Evolutionary conservation across 2,888 invertebrate genomes (phyloP).

Genomic region (Eristalis intricaria): DNA sequence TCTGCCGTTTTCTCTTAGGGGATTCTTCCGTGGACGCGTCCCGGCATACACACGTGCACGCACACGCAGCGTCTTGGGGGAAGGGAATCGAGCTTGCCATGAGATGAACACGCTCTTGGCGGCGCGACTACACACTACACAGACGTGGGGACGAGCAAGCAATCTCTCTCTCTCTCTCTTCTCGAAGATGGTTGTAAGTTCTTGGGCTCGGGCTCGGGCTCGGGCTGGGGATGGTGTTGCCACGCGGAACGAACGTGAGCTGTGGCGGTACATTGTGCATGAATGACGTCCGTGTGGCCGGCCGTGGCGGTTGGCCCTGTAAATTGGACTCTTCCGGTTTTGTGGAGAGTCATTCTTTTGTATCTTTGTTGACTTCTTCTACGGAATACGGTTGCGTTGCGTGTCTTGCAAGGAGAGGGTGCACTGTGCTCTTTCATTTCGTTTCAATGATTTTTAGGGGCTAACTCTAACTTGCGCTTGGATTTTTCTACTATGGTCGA

Average conservation of each 20-base stretch:
- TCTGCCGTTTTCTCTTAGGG: slow-evolving; percentile 47
- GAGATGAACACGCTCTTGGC: slow-evolving; percentile 78
- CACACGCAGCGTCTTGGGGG: slow-evolving; percentile 18
- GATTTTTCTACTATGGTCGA: slow-evolving; percentile 8
- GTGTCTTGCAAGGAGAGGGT: slow-evolving; percentile 6
- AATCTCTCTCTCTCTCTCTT: background rate
- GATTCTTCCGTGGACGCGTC: slow-evolving; percentile 38
- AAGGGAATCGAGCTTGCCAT: slow-evolving; percentile 73
- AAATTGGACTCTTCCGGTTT: slow-evolving; percentile 41
- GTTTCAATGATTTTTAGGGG: slow-evolving; percentile 1
- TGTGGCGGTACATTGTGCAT: slow-evolving; percentile 3
- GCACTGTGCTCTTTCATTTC: background rate
- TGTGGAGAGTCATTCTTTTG: slow-evolving; percentile 1
- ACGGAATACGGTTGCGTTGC: slow-evolving; percentile 4
- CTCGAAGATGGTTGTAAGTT: slow-evolving; percentile 11
- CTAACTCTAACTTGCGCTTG: slow-evolving; percentile 7
- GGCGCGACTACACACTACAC: slow-evolving; percentile 32
- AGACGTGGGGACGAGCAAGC: background rate
- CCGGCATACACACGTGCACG: slow-evolving; percentile 29
- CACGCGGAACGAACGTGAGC: slow-evolving; percentile 59
- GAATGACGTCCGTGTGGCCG: background rate
- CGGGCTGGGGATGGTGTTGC: slow-evolving; percentile 31
- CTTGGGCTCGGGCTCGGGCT: slow-evolving; percentile 3
- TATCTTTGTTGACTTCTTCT: background rate
- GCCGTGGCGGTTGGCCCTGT: slow-evolving; percentile 13